Conservation (phyloP, 2,797 vertebrate species). For the Nyctibius grandis region DNA sequence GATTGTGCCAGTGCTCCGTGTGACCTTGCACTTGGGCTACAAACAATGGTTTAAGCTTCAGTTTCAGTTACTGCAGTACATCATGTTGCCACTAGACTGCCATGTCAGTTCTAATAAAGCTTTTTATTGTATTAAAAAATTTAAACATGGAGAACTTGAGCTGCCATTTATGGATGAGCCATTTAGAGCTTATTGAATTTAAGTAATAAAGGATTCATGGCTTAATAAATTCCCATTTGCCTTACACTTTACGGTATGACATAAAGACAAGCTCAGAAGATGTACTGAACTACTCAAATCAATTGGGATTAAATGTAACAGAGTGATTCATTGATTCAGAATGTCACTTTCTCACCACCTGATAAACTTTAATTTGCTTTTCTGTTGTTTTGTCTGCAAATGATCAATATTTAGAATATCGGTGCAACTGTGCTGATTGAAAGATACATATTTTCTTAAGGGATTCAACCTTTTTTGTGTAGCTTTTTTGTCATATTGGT, state of each 20-base stretch:
- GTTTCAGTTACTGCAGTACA: background rate
- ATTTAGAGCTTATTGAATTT: slow-evolving; percentile 25
- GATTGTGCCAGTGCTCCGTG: fast-evolving
- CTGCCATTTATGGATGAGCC: background rate
- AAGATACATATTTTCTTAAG: background rate
- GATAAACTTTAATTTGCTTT: slow-evolving; percentile 50
- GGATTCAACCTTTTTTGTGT: background rate
- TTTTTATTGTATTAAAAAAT: background rate
- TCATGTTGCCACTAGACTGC: background rate
- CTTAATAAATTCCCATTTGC: slow-evolving; percentile 55
- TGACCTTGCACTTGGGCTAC: background rate
- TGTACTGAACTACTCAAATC: slow-evolving; percentile 27
- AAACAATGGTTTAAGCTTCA: background rate
- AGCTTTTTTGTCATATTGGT: background rate
- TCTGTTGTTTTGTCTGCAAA: slow-evolving; percentile 33
- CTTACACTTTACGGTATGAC: background rate
- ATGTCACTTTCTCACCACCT: background rate
- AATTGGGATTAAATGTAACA: slow-evolving; percentile 28
- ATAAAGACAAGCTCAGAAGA: background rate
- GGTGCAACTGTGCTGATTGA: background rate
- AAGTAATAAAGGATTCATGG: slow-evolving; percentile 56
- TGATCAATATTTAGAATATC: slow-evolving; percentile 39
- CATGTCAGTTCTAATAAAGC: fast-evolving
- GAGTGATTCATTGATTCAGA: slow-evolving; percentile 27
- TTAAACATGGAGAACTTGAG: background rate